A percentile compares a stretch with the other conserved stretches of the same genome.
These are phyloP conservation scores for Amphiprion clarkii DNA, from an alignment of 2,797 vertebrate species.

Conservation along the genomic window DNA sequence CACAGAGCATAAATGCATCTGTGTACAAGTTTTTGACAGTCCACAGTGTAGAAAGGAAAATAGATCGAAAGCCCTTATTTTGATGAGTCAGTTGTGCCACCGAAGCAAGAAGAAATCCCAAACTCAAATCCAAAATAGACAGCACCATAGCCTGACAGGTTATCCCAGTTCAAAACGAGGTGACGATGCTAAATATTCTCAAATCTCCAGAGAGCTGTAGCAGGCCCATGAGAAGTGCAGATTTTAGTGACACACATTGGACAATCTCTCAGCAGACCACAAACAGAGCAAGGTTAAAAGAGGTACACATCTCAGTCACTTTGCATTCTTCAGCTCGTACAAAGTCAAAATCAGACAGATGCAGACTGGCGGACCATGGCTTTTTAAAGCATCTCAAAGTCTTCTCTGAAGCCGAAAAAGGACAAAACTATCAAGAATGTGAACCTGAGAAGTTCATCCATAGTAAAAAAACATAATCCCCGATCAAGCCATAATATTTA, in stretches of 20 bases:
- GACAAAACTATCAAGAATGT: slow-evolving; percentile 7
- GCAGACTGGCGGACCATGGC: neutral
- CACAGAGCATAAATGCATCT: neutral
- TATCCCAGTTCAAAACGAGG: slow-evolving; percentile 61
- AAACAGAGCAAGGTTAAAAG: slow-evolving; percentile 31
- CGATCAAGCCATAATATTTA: slow-evolving; percentile 31
- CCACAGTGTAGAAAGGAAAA: slow-evolving; percentile 12
- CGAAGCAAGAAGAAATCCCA: slow-evolving; percentile 58
- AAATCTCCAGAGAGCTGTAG: slow-evolving; percentile 46
- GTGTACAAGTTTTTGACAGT: slow-evolving; percentile 23
- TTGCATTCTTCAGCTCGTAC: slow-evolving; percentile 5
- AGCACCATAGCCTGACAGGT: slow-evolving; percentile 38
- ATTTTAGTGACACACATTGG: slow-evolving; percentile 56
- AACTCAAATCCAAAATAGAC: slow-evolving; percentile 59
- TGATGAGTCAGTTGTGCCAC: slow-evolving; percentile 55
- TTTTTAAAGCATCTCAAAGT: slow-evolving; percentile 28
- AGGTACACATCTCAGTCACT: slow-evolving; percentile 30
- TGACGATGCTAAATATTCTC: slow-evolving; percentile 62
- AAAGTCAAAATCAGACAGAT: slow-evolving; percentile 33
- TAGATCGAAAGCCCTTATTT: slow-evolving; percentile 25
- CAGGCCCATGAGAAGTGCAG: slow-evolving; percentile 46
- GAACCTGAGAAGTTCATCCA: slow-evolving; percentile 24
- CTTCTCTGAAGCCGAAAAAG: slow-evolving; percentile 11
- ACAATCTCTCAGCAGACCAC: slow-evolving; percentile 44
- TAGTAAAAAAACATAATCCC: slow-evolving; percentile 30